Conservation (phyloP, 2,113 vertebrate genomes). For the Coregonus clupeaformis region DNA sequence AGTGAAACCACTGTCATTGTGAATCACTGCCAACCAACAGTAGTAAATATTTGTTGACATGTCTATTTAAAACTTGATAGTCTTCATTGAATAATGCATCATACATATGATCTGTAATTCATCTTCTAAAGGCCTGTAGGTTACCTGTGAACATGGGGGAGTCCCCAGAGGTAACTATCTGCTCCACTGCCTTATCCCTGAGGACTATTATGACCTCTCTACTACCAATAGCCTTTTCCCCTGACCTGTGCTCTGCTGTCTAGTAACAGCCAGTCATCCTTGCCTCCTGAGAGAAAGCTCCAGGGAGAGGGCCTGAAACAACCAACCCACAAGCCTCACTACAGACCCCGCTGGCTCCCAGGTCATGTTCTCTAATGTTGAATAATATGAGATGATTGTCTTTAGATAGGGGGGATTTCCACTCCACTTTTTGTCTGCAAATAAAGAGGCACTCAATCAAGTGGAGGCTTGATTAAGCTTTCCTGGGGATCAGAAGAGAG, state of each 20-base stretch:
- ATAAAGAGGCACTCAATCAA: slow-evolving; percentile 41
- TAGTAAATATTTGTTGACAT: background rate
- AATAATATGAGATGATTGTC: slow-evolving; percentile 45
- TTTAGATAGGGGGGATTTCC: slow-evolving; percentile 33
- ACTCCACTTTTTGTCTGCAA: slow-evolving; percentile 41
- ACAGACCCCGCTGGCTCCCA: slow-evolving; percentile 9
- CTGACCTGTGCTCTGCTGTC: background rate
- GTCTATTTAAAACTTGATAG: background rate
- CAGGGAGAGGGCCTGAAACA: slow-evolving; percentile 6
- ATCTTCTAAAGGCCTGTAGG: background rate
- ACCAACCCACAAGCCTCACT: slow-evolving; percentile 13
- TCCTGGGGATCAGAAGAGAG: slow-evolving; percentile 37
- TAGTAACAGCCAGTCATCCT: background rate
- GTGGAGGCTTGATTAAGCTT: slow-evolving; percentile 45
- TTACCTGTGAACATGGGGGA: no score
- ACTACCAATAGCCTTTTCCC: background rate
- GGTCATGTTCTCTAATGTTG: slow-evolving; percentile 42
- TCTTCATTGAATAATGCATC: background rate
- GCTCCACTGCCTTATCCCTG: background rate
- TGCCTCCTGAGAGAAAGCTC: background rate
- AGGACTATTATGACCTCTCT: background rate
- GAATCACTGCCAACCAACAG: background rate
- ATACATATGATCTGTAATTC: no score
- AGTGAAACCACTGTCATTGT: background rate
- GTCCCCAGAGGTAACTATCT: background rate